phyloP scores from a whole-genome alignment of 2,113 vertebrate genomes.

The Gymnogyps californianus region DNA sequence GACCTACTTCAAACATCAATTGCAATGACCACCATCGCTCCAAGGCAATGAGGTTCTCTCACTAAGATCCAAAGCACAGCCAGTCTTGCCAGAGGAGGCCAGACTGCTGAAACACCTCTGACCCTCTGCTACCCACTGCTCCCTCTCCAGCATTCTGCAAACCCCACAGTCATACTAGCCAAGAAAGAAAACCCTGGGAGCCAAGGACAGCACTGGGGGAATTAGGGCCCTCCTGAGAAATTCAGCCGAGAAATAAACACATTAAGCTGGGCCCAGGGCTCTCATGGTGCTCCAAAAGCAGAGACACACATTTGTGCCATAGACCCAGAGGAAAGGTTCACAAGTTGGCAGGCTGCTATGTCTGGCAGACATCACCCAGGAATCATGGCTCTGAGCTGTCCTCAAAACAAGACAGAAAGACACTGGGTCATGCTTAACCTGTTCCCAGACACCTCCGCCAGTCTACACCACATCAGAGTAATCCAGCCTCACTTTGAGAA shows the following conservation, averaged over 20 bases:
- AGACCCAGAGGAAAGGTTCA: neutral
- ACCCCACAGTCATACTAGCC: neutral
- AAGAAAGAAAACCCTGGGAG: neutral
- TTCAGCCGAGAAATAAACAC: neutral
- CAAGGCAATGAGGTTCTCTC: neutral
- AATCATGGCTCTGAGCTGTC: neutral
- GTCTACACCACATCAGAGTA: neutral
- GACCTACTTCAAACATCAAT: neutral
- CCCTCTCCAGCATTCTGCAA: neutral
- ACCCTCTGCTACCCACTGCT: neutral
- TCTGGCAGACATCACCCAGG: neutral
- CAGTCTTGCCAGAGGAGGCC: neutral
- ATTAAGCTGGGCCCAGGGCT: neutral
- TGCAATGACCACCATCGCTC: neutral
- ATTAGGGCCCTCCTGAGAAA: neutral
- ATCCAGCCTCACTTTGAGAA: neutral
- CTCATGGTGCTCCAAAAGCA: neutral
- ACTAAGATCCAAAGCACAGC: neutral
- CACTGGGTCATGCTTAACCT: neutral
- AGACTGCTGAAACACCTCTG: neutral
- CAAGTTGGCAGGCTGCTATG: neutral
- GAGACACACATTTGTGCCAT: neutral
- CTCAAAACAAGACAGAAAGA: neutral
- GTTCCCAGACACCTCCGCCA: neutral
- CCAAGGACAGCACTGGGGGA: neutral